Conservation (phyloP, 2,888 invertebrate species). For the Ephialtes manifestator region DNA sequence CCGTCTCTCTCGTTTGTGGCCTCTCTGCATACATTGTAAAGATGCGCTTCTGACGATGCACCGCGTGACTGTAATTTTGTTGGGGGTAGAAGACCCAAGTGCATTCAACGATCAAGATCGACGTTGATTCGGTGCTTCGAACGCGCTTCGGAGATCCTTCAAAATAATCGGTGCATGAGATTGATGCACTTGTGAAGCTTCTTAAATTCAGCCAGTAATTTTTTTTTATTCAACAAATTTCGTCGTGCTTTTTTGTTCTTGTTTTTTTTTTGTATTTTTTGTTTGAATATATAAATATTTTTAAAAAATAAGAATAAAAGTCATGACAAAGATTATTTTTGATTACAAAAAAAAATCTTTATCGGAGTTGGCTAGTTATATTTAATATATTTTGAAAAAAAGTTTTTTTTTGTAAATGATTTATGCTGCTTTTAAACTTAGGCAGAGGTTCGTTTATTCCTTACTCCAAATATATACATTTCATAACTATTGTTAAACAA, state of each 20-base stretch:
- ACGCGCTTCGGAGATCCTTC: conserved; percentile 12
- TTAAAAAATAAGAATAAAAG: no score
- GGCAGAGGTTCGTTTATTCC: background rate
- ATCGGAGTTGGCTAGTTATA: no score
- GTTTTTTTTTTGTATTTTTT: no score
- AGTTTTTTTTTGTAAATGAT: background rate
- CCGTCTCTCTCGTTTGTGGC: background rate
- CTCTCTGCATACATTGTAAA: conserved; percentile 22
- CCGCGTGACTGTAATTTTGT: conserved; percentile 9
- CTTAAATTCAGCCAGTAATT: background rate
- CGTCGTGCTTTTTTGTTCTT: background rate
- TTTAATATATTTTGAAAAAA: no score
- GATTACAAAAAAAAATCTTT: no score
- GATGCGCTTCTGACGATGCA: background rate
- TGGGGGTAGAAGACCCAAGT: background rate
- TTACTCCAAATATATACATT: conserved; percentile 42
- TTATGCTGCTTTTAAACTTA: background rate
- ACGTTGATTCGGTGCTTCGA: conserved; percentile 53
- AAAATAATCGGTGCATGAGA: conserved; percentile 47
- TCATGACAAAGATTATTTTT: no score
- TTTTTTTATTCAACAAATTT: background rate
- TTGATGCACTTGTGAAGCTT: background rate
- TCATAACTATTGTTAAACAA: conserved; percentile 17
- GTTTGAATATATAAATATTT: no score
- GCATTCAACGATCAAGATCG: conserved; percentile 50